Percentiles rank a stretch among this genome's conserved stretches.
These are phyloP conservation scores for Heterochromis multidens DNA, from an alignment of 2,113 vertebrate genomes.

Conservation along the genomic window DNA sequence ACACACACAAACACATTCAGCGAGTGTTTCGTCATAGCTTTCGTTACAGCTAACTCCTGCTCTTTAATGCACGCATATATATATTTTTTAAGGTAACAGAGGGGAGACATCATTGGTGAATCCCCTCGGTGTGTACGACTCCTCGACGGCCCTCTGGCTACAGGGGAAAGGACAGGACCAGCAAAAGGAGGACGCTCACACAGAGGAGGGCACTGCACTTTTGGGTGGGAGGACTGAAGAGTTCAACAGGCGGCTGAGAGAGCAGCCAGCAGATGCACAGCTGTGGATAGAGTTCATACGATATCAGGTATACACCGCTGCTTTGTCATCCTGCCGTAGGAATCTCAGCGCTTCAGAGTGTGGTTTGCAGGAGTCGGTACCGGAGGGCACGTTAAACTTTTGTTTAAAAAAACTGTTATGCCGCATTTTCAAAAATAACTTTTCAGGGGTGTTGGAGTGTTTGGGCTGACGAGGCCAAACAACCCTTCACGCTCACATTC, in stretches of 20 bases:
- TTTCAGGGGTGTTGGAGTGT: too few species aligned
- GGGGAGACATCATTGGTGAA: conserved; percentile 69
- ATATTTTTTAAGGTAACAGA: conserved; percentile 19
- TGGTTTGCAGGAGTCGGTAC: fast-evolving
- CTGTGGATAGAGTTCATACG: conserved; percentile 90
- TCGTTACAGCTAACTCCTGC: too few species aligned
- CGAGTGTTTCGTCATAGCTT: fast-evolving
- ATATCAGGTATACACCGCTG: conserved; percentile 81
- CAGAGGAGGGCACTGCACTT: not conserved
- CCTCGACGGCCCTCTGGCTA: conserved; percentile 84
- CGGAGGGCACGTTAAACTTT: too few species aligned
- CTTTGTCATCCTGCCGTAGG: not conserved
- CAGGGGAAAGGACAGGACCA: conserved; percentile 82
- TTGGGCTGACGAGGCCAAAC: too few species aligned
- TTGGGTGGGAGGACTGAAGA: conserved; percentile 84
- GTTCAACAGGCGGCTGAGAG: conserved; percentile 87
- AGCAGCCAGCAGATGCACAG: conserved; percentile 83
- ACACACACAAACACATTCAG: not conserved
- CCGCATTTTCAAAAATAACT: too few species aligned
- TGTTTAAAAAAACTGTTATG: too few species aligned
- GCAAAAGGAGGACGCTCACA: conserved; percentile 33
- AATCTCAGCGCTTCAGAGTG: not conserved
- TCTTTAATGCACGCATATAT: conserved; percentile 39
- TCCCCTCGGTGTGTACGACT: conserved; percentile 90
- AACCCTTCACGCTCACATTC: too few species aligned